phyloP scores from a whole-genome alignment of 2,113 vertebrate species.

The Gorsachius goisagi region DNA sequence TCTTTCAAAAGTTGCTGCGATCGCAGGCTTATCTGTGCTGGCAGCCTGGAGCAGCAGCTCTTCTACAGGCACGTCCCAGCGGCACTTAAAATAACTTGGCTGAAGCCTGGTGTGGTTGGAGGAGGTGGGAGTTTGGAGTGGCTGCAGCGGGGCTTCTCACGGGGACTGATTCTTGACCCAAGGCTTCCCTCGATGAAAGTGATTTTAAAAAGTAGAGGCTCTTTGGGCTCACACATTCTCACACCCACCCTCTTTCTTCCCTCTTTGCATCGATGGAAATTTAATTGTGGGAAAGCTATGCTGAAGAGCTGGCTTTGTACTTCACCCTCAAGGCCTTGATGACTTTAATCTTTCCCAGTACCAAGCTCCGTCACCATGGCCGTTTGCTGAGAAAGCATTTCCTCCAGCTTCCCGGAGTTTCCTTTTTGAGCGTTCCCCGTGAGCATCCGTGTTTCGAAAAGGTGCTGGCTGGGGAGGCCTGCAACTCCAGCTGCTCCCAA shows the following conservation, averaged over 20 bases:
- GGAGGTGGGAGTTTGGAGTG: neutral
- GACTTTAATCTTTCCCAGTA: conserved; percentile 35
- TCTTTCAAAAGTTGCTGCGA: fast-evolving
- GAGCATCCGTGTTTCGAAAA: neutral
- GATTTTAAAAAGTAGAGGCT: neutral
- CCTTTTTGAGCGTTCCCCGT: neutral
- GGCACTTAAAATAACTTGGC: neutral
- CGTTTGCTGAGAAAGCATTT: conserved; percentile 16
- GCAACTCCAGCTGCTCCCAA: neutral
- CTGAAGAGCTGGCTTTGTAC: conserved; percentile 4
- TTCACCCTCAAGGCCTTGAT: conserved; percentile 34
- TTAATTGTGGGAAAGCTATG: conserved; percentile 18
- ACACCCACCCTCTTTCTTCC: neutral
- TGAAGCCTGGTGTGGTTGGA: fast-evolving
- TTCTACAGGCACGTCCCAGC: neutral
- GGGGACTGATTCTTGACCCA: neutral
- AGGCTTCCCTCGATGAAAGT: neutral
- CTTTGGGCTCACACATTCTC: neutral
- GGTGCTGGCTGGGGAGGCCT: neutral
- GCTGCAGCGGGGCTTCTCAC: neutral
- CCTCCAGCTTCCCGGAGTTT: neutral
- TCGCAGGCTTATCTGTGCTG: fast-evolving
- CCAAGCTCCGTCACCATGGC: neutral
- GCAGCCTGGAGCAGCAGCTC: neutral
- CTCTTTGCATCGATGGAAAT: neutral